Percentiles rank a stretch among this genome's conserved stretches.
These are phyloP conservation scores for Nyleta sp. DNA, from an alignment of 2,888 invertebrate genomes.

Conservation along the genomic window DNA sequence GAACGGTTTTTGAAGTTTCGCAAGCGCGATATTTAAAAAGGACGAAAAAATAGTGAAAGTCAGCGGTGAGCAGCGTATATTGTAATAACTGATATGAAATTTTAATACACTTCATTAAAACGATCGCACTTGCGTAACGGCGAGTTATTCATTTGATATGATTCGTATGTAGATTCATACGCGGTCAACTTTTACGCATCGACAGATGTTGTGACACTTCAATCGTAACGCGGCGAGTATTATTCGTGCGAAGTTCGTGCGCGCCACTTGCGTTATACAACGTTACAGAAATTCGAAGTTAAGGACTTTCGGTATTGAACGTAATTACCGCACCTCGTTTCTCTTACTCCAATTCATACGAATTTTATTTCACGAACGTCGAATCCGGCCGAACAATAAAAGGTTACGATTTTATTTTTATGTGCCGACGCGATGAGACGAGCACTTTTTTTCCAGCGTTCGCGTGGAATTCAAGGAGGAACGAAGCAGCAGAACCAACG, in stretches of 20 bases:
- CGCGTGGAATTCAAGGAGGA: not conserved
- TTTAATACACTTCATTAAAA: conserved; percentile 50
- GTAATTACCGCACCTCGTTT: no score
- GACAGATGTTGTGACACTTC: conserved; percentile 33
- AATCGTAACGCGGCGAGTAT: conserved; percentile 11
- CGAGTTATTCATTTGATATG: conserved; percentile 46
- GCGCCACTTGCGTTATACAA: conserved; percentile 14
- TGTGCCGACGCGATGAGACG: no score
- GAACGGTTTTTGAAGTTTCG: conserved; percentile 53
- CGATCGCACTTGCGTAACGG: conserved; percentile 46
- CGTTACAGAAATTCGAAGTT: not conserved
- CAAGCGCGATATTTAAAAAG: conserved; percentile 46
- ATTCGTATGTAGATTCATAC: conserved; percentile 46
- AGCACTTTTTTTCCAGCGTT: not conserved
- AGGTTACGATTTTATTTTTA: no score
- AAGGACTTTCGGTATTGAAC: no score
- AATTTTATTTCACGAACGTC: no score
- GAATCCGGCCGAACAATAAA: no score
- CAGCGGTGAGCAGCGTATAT: conserved; percentile 28
- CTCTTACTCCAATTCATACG: no score
- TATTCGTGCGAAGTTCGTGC: not conserved
- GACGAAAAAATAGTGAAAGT: conserved; percentile 58
- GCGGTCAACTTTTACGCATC: conserved; percentile 19
- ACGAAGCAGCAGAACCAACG: conserved; percentile 1
- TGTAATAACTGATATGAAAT: conserved; percentile 53